A percentile compares a stretch with the other conserved stretches of the same genome.
Conservation (phyloP, 1,140 invertebrate species). For the Meloidogyne chitwoodi region DNA sequence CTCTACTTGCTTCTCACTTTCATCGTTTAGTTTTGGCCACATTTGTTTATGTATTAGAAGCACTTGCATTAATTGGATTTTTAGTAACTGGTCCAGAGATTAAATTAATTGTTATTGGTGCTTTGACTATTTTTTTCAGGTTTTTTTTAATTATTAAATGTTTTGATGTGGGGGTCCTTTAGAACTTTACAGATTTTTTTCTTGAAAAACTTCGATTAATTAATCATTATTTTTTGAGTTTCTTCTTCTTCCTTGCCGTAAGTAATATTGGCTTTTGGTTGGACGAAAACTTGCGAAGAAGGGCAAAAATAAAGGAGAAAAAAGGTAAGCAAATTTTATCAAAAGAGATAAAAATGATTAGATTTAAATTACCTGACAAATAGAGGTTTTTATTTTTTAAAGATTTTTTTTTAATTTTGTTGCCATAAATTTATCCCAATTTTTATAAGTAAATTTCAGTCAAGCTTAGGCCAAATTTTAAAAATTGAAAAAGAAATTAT, state of each 20-base stretch:
- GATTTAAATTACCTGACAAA: background rate
- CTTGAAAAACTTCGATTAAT: too few relatives aligned
- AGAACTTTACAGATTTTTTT: too few relatives aligned
- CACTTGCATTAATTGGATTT: constrained; percentile 27
- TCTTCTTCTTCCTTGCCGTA: background rate
- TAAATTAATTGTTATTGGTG: constrained; percentile 25
- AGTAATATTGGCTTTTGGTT: background rate
- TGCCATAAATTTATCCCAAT: background rate
- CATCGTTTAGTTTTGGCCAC: constrained; percentile 35
- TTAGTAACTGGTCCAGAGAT: constrained; percentile 19
- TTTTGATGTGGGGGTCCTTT: background rate
- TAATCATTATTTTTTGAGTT: background rate
- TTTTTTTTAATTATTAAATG: constrained; percentile 5
- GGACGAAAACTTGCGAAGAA: background rate
- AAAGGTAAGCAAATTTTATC: background rate
- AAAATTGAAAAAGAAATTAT: too few relatives aligned
- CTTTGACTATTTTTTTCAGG: constrained; percentile 32
- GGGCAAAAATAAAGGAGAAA: background rate
- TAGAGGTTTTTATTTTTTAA: background rate
- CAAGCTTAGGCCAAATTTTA: too few relatives aligned
- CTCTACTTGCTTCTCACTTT: constrained; percentile 37
- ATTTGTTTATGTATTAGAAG: constrained; percentile 33
- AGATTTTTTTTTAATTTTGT: background rate
- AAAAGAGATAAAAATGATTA: background rate
- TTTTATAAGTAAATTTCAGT: too few relatives aligned